phyloP scores from a whole-genome alignment of 2,113 vertebrate species.

The Aspidoscelis tigris region DNA sequence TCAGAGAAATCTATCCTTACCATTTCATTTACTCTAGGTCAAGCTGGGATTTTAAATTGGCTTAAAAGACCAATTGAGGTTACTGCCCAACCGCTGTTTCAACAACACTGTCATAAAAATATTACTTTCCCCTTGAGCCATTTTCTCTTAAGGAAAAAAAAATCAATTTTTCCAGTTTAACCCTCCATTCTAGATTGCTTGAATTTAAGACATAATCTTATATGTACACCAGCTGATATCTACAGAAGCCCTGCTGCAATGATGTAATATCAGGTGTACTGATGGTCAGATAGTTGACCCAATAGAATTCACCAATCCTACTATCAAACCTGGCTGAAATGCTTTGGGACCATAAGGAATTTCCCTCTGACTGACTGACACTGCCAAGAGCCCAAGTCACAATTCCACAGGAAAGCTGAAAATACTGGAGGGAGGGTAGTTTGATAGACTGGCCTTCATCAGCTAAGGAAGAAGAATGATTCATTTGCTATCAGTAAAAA shows the following conservation, averaged over 20 bases:
- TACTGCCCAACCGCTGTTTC: slow-evolving; percentile 1
- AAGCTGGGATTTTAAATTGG: slow-evolving; percentile 9
- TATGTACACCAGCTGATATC: background rate
- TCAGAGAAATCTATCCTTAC: slow-evolving; percentile 24
- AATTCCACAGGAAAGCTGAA: background rate
- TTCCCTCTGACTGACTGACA: background rate
- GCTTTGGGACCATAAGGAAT: background rate
- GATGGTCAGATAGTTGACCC: background rate
- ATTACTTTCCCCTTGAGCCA: background rate
- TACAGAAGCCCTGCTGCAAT: background rate
- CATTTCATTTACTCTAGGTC: background rate
- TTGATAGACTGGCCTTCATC: no score
- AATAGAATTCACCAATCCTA: background rate
- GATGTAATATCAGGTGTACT: background rate
- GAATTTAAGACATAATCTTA: background rate
- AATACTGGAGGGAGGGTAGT: no score
- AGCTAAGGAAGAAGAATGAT: no score
- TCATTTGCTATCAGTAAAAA: no score
- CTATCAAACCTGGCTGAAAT: background rate
- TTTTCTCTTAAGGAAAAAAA: slow-evolving; percentile 6
- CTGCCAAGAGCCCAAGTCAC: background rate
- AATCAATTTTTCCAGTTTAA: background rate
- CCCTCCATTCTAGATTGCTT: background rate
- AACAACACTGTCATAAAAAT: background rate
- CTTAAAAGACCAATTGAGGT: background rate